Percentiles rank a stretch among this genome's conserved stretches.
Conservation (phyloP, 2,113 vertebrate genomes). For the Atrichornis clamosus region DNA sequence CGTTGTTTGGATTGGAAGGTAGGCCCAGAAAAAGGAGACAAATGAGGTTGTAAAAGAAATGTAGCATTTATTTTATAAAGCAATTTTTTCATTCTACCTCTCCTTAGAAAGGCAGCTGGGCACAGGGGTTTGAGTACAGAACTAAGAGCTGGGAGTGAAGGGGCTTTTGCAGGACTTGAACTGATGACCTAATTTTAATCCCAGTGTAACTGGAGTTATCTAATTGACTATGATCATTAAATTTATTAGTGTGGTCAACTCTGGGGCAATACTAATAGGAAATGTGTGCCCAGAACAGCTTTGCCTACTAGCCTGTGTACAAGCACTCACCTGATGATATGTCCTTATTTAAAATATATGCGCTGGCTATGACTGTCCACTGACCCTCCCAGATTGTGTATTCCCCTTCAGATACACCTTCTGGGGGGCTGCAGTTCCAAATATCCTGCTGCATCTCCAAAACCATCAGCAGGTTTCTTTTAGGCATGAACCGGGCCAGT, state of each 20-base stretch:
- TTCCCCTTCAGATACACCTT: neutral
- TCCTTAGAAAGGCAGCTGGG: neutral
- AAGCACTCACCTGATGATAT: neutral
- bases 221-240: neutral
- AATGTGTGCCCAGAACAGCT: neutral
- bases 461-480: neutral
- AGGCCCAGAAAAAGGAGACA: neutral
- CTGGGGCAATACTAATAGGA: neutral
- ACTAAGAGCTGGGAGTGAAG: neutral
- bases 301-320: neutral
- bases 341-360: neutral
- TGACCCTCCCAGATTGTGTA: neutral
- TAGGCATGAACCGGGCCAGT: neutral
- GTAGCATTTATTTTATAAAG: neutral
- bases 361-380: neutral
- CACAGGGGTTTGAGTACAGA: neutral
- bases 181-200: neutral
- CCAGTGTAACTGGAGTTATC: neutral
- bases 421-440: neutral
- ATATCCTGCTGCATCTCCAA: neutral
- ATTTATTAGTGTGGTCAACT: neutral
- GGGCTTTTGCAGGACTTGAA: neutral
- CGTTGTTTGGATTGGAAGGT: neutral
- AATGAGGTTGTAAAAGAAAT: neutral
- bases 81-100: neutral